Conservation (phyloP, 2,888 invertebrate genomes). For the Monopis laevigella region DNA sequence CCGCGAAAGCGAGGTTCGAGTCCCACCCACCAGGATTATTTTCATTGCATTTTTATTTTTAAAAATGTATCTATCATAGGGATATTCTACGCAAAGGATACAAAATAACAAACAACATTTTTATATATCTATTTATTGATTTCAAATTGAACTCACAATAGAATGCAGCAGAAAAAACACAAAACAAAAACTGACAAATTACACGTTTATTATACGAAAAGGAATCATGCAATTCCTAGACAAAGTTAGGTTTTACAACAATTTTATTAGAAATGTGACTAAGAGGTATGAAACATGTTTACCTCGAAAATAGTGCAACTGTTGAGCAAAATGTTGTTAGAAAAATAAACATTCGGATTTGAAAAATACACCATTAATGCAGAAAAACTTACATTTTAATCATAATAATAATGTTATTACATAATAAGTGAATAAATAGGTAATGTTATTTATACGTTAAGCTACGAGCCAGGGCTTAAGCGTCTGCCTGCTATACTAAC, state of each 20-base stretch:
- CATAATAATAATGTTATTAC: too few relatives aligned
- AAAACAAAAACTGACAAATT: conserved; percentile 26
- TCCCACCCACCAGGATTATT: too few relatives aligned
- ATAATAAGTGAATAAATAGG: not conserved
- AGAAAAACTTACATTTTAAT: too few relatives aligned
- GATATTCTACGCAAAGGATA: not conserved
- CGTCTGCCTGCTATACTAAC: too few relatives aligned
- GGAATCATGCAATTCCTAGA: not conserved
- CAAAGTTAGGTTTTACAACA: not conserved
- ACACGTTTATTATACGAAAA: too few relatives aligned
- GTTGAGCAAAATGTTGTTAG: conserved; percentile 61
- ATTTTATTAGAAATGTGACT: conserved; percentile 50
- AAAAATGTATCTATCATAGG: too few relatives aligned
- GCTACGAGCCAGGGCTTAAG: not conserved
- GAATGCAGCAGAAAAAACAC: conserved; percentile 66
- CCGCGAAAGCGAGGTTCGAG: too few relatives aligned
- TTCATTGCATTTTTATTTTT: too few relatives aligned
- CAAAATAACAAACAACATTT: conserved; percentile 50
- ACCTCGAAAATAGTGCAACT: conserved; percentile 37
- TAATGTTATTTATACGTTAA: not conserved
- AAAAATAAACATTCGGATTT: conserved; percentile 57
- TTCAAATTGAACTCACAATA: conserved; percentile 66
- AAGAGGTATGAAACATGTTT: conserved; percentile 27
- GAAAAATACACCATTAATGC: conserved; percentile 57
- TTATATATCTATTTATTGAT: conserved; percentile 65